phyloP scores from a whole-genome alignment of 2,797 vertebrate genomes.

The Pseudochirops cupreus region DNA sequence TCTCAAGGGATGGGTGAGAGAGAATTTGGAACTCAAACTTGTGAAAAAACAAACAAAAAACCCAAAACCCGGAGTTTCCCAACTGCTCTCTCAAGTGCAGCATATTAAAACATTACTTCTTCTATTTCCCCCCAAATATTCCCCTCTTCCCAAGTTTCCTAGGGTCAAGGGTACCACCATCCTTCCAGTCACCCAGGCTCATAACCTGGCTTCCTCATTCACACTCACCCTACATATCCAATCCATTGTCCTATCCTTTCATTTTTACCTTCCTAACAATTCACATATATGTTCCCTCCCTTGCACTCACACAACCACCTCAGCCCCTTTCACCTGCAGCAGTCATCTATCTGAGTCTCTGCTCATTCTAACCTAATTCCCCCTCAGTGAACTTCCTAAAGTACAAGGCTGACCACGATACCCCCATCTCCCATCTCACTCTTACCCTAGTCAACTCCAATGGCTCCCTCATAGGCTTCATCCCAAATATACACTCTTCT shows the following conservation, averaged over 20 bases:
- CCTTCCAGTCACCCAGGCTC: neutral
- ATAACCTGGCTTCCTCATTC: neutral
- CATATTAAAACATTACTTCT: neutral
- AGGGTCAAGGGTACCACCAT: neutral
- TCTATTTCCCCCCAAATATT: neutral
- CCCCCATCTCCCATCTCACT: accelerated
- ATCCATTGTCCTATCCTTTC: neutral
- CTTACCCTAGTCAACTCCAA: neutral
- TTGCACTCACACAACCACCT: neutral
- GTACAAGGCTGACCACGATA: neutral
- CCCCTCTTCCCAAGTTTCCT: neutral
- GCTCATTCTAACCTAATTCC: neutral
- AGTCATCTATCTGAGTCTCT: neutral
- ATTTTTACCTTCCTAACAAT: neutral
- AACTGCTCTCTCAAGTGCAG: neutral
- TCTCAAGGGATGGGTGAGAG: neutral
- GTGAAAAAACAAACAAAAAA: neutral
- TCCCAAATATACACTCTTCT: neutral
- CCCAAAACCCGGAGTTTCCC: neutral
- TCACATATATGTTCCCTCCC: neutral
- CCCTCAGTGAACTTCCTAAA: neutral
- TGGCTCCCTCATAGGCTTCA: neutral
- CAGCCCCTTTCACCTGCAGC: neutral
- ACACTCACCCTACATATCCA: neutral
- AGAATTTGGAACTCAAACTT: neutral